Evolutionary conservation across 2,113 vertebrate species (phyloP).

Genomic region (Charina bottae): DNA sequence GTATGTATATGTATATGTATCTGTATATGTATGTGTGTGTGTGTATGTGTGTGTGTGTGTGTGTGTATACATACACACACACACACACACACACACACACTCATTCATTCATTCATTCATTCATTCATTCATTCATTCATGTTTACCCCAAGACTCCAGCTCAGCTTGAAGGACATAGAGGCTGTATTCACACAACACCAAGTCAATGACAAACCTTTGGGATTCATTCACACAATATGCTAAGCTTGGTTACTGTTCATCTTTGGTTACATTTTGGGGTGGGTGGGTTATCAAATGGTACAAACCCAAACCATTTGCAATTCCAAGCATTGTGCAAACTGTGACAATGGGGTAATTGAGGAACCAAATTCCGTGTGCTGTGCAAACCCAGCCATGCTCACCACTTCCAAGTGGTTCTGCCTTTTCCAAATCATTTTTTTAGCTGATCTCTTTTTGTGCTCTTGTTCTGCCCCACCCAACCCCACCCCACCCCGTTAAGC

Average conservation of each 20-base stretch:
- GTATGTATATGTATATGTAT: too few relatives aligned
- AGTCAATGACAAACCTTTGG: background rate
- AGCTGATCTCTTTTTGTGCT: background rate
- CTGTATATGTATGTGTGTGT: too few relatives aligned
- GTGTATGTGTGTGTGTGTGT: too few relatives aligned
- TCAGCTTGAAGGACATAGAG: too few relatives aligned
- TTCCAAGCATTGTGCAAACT: background rate
- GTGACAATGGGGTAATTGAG: background rate
- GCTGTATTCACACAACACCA: too few relatives aligned
- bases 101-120: too few relatives aligned
- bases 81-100: too few relatives aligned
- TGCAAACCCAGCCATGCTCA: background rate
- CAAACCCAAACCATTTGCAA: background rate
- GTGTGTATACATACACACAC: too few relatives aligned
- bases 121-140: too few relatives aligned
- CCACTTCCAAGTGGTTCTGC: background rate
- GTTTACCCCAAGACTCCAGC: too few relatives aligned
- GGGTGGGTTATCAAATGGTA: background rate
- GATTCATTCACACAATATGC: background rate
- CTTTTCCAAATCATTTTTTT: background rate
- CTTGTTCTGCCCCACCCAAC: background rate
- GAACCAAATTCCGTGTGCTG: background rate
- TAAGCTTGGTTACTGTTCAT: background rate
- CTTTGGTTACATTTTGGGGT: background rate
- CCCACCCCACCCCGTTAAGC: constrained; percentile 34